phyloP scores from a whole-genome alignment of 2,113 vertebrate genomes.

The Lagopus muta region DNA sequence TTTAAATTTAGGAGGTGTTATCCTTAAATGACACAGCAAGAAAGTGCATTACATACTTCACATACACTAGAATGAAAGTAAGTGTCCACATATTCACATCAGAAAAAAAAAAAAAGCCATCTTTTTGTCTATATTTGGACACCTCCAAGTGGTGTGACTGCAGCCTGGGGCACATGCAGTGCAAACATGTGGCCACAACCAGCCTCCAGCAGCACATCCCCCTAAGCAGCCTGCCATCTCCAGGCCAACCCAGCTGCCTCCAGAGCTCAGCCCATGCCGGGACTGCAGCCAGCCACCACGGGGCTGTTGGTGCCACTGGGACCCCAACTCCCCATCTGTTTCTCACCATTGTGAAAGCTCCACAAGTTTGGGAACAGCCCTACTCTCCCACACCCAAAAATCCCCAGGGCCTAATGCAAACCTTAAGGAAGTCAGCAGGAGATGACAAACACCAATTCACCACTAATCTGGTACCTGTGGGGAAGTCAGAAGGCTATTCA shows the following conservation, averaged over 20 bases:
- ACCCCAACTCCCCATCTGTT: background rate
- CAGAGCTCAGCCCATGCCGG: background rate
- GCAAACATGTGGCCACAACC: background rate
- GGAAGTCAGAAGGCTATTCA: background rate
- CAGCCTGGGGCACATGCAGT: rapidly evolving
- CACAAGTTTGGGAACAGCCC: background rate
- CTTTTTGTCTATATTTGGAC: background rate
- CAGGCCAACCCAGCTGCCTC: background rate
- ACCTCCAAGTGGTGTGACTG: background rate
- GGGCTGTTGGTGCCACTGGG: rapidly evolving
- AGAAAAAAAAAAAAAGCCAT: background rate
- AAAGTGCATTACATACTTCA: background rate
- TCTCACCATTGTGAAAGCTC: background rate
- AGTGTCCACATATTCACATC: background rate
- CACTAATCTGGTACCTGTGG: background rate
- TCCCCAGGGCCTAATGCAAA: background rate
- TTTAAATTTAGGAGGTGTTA: background rate
- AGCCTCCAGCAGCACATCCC: rapidly evolving
- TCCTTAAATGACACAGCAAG: background rate
- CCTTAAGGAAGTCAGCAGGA: background rate
- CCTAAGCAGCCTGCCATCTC: rapidly evolving
- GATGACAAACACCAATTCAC: background rate
- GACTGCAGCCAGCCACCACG: rapidly evolving
- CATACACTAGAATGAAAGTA: background rate
- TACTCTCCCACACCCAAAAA: background rate